Base-by-base conservation (phyloP, 1,140 invertebrate species). In the Hypsibius dujardini region DNA sequence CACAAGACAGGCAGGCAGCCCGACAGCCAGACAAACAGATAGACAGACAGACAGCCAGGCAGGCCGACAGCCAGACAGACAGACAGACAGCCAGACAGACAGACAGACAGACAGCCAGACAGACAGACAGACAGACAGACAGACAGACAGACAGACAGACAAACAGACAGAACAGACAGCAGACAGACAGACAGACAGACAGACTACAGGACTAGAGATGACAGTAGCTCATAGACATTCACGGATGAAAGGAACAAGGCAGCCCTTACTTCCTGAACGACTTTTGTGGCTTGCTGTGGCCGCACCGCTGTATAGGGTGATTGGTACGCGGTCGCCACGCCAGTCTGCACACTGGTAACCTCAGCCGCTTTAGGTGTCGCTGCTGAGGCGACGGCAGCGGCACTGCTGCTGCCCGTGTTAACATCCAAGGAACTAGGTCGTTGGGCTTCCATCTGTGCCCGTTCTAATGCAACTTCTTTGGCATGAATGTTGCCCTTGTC, bases 291-390 rank as follows among this genome's bases (percentile, higher is more conserved):
- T 56, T 56, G 50, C 0, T 56, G 50, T 56, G 50, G 50, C 7
- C 50, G 50, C 50, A n/a, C n/a, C 7, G n/a, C 50, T n/a, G 50
- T n/a, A n/a, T 56, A 56, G n/a, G 50, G 50, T n/a, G 50, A 56
- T n/a, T 56, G 50, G 7, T 7, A 7, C 7, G 50, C n/a, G 50
- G 50, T n/a, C 7, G 50, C 7, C 7, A n/a, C n/a, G 7, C 7
- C 7, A 56, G n/a, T n/a, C 50, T 56, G 50, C n/a, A 28, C 28
- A 28, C 28, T 28, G 28, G 28, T 28, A 28, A 28, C 28, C 28
- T 28, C 28, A 28, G 28, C 28, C 28, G 28, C 28, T 28, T 28
- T 28, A 28, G 28, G 28, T 28, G 28, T 28, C 28, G 28, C 28
- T 28, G 28, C 28, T 28, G 28, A 28, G 28, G 28, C 28, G 28